Base-by-base conservation (phyloP, 2,888 invertebrate species). In the Mythimna loreyi region DNA sequence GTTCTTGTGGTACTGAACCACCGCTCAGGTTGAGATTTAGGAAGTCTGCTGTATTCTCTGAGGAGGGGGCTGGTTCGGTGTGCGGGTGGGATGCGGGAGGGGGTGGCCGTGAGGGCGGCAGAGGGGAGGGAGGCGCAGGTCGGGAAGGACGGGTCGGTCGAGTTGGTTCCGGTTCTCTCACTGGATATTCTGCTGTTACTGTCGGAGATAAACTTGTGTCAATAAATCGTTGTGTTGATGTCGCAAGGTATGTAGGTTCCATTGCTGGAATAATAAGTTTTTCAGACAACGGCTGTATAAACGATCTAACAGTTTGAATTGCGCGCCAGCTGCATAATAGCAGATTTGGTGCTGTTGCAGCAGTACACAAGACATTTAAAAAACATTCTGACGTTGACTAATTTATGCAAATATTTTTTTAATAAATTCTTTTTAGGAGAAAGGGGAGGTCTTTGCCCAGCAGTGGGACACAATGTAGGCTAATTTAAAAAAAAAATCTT, bases 101-200 rank as follows among this genome's bases (percentile, higher is more conserved):
- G 80, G 81, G 87, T 75, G 50, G 87, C 83, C 56, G 90, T 88
- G 40, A 79, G 57, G 55, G 94, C 91, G 60, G 81, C 67, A 19
- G 84, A 50, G 63, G 93, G 88, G 61, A 92, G 91, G 66, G 82
- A 78, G 75, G 86, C 84, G 50, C 86, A 85, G 49, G 90, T 87
- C 47, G 84, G 75, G 58, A 65, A 16, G 94, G 94, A 36, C 84
- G 85, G 30, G 74, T 66, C 3, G 93, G 92, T 5, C 56, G 80
- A 9, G 94, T 93, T 65, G 91, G 88, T 68, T 89, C 90, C 0
- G 80, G 66, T 62, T 90, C 91, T 33, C 84, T 85, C 0, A 86
- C 79, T 0, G 93, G 92, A 69, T 92, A 90, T 16, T 95, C 95
- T 2, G 90, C 91, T 58, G 95, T 94, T 71, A 95, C 95, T 95